These are phyloP conservation scores for Ernsta delagoae DNA, from an alignment of 2,888 invertebrate genomes.

Conservation along the genomic window DNA sequence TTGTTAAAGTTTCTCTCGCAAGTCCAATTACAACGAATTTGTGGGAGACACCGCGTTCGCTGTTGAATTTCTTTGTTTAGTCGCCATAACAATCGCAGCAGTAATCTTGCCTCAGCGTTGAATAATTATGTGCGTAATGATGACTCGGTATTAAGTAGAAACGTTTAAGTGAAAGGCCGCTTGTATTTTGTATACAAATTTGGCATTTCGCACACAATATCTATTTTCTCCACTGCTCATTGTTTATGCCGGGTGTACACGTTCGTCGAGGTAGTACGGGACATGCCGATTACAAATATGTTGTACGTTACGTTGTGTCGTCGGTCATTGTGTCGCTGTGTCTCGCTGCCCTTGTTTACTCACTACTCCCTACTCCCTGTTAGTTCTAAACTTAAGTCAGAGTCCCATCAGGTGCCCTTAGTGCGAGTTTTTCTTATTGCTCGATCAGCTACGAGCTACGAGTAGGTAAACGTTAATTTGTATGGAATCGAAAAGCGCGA, in stretches of 20 bases:
- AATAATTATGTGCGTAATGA: slow-evolving; percentile 63
- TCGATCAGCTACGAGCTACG: too few species aligned
- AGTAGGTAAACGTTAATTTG: too few species aligned
- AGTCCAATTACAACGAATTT: slow-evolving; percentile 76
- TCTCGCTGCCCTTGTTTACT: too few species aligned
- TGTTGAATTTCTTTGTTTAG: slow-evolving; percentile 69
- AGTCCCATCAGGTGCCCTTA: too few species aligned
- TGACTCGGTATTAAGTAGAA: slow-evolving; percentile 56
- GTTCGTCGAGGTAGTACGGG: neutral
- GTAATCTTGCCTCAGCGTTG: slow-evolving; percentile 54
- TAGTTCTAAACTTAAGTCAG: too few species aligned
- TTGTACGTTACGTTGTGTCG: too few species aligned
- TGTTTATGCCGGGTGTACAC: neutral
- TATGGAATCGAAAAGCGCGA: too few species aligned
- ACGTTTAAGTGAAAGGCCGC: slow-evolving; percentile 57
- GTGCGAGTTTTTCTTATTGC: too few species aligned
- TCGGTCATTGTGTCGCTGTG: too few species aligned
- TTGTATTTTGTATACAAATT: slow-evolving; percentile 42
- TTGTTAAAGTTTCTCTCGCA: slow-evolving; percentile 74
- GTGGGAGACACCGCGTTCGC: slow-evolving; percentile 65
- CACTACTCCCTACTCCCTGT: too few species aligned
- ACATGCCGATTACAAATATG: too few species aligned
- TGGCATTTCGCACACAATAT: slow-evolving; percentile 19
- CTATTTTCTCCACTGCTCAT: neutral
- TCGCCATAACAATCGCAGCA: slow-evolving; percentile 66